Conservation (phyloP, 2,797 vertebrate species). For the Enteromius viviparus region DNA sequence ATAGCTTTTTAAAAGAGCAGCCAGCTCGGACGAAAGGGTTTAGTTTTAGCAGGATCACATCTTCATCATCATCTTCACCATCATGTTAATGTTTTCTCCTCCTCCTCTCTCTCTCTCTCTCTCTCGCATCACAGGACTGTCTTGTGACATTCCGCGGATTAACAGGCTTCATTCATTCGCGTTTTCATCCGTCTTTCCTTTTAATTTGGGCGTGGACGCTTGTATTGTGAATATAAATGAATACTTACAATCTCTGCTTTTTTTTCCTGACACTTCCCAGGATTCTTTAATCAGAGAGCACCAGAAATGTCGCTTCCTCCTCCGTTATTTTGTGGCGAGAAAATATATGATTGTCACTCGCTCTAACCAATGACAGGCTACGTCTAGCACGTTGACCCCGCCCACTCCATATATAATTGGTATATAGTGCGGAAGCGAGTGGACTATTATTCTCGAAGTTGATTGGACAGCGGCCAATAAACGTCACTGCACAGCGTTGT, state of each 20-base stretch:
- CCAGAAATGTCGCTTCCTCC: slow-evolving; percentile 54
- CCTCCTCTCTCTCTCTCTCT: neutral
- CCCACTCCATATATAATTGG: slow-evolving; percentile 62
- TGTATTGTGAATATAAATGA: neutral
- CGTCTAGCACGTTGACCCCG: neutral
- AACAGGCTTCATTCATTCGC: slow-evolving; percentile 19
- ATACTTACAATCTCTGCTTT: neutral
- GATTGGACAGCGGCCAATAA: slow-evolving; percentile 68
- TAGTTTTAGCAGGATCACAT: neutral
- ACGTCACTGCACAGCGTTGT: slow-evolving; percentile 45
- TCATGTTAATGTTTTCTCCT: slow-evolving; percentile 34
- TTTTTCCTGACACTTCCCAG: neutral
- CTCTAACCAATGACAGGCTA: slow-evolving; percentile 65
- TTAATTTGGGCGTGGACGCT: neutral
- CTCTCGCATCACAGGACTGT: slow-evolving; percentile 64
- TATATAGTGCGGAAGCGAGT: slow-evolving; percentile 58
- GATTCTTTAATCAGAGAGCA: neutral
- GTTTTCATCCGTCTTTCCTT: neutral
- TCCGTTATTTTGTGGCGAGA: slow-evolving; percentile 65
- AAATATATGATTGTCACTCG: slow-evolving; percentile 20
- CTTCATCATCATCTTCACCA: slow-evolving; percentile 26
- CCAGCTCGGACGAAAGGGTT: neutral
- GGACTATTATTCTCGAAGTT: neutral
- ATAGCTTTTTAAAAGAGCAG: neutral
- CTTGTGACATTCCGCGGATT: slow-evolving; percentile 69